A percentile compares a stretch with the other conserved stretches of the same genome.
Evolutionary conservation across 1,140 invertebrate species (phyloP).

Genomic region (Drosophila navojoa): DNA sequence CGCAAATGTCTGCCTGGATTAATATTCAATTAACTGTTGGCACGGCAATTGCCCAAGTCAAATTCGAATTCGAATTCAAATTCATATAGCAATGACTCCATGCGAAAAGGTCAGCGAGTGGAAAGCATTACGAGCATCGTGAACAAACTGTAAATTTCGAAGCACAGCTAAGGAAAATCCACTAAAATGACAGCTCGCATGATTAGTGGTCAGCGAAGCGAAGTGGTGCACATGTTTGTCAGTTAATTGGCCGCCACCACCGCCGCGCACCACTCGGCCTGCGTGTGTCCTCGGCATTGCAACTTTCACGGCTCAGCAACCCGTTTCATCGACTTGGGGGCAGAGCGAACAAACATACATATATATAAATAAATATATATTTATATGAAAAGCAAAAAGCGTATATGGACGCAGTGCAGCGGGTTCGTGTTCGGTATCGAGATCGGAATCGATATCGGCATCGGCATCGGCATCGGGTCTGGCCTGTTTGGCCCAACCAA

Average conservation of each 20-base stretch:
- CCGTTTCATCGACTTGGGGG: conserved; percentile 15
- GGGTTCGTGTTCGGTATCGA: not conserved
- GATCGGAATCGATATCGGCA: too few relatives aligned
- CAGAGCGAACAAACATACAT: not conserved
- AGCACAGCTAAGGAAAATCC: not conserved
- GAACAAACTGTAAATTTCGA: not conserved
- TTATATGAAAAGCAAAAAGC: conserved; percentile 5
- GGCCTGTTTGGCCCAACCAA: conserved; percentile 27
- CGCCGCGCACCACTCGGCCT: not conserved
- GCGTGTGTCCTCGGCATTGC: conserved; percentile 10
- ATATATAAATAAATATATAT: not conserved
- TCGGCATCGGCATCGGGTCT: conserved; percentile 22
- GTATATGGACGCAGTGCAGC: conserved; percentile 8
- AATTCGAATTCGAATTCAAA: not conserved
- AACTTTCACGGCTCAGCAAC: conserved; percentile 43
- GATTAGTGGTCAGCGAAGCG: conserved; percentile 21
- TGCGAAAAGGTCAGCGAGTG: not conserved
- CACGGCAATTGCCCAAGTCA: too few relatives aligned
- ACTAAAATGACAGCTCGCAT: conserved; percentile 22
- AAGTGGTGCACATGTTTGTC: conserved; percentile 34
- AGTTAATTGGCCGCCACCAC: conserved; percentile 25
- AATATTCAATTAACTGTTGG: too few relatives aligned
- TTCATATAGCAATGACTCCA: too few relatives aligned
- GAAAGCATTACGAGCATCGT: not conserved
- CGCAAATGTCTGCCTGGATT: too few relatives aligned